These are phyloP conservation scores for Lepidurus apus DNA, from an alignment of 1,140 invertebrate species.

Conservation along the genomic window DNA sequence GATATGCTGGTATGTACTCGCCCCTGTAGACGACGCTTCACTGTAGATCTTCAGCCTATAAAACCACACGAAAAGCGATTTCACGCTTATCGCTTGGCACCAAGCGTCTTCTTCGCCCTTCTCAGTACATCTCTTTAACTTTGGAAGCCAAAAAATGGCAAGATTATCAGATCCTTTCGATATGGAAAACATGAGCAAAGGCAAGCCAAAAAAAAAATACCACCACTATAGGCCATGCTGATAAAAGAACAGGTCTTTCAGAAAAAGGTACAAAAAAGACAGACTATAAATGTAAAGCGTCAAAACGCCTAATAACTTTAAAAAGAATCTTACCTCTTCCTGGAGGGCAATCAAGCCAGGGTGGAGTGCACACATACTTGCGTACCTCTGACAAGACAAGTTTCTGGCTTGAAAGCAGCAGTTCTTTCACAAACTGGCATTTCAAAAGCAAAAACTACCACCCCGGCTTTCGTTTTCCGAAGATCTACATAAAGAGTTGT, in stretches of 20 bases:
- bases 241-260: background rate
- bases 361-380: conserved; percentile 7
- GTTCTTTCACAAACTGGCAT: background rate
- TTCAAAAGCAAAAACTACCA: too few relatives aligned
- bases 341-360: background rate
- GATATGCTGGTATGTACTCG: too few relatives aligned
- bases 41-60: too few relatives aligned
- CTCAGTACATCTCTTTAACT: background rate
- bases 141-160: background rate
- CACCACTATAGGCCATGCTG: background rate
- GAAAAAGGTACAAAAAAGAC: background rate
- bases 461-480: too few relatives aligned
- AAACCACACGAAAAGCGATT: too few relatives aligned
- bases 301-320: conserved; percentile 16
- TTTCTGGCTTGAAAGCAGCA: background rate
- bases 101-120: background rate
- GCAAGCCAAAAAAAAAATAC: background rate
- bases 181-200: background rate
- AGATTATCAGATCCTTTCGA: background rate
- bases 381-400: conserved; percentile 17
- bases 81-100: too few relatives aligned
- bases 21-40: too few relatives aligned
- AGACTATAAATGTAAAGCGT: background rate
- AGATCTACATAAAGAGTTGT: too few relatives aligned
- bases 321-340: background rate